Evolutionary conservation across 2,113 vertebrate genomes (phyloP).

Genomic region (Anseranas semipalmata): DNA sequence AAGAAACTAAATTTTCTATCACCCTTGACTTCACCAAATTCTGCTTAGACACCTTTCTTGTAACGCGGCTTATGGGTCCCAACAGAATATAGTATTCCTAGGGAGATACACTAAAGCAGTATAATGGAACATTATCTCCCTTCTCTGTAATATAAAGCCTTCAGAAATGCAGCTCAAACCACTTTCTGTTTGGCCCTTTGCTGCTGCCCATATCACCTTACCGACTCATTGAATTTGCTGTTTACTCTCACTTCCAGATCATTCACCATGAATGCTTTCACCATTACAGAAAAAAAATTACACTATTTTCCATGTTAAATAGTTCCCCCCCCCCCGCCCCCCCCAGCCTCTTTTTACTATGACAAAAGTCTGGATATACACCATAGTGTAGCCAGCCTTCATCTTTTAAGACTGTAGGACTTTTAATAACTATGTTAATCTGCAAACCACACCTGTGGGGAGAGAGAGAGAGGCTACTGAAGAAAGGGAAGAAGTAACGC

Average conservation of each 20-base stretch:
- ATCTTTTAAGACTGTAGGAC: background rate
- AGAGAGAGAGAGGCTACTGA: background rate
- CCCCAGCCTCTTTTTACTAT: background rate
- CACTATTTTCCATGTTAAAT: background rate
- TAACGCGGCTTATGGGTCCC: background rate
- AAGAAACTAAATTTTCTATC: background rate
- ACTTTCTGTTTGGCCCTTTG: background rate
- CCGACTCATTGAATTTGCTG: background rate
- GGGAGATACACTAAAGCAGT: background rate
- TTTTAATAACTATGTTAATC: background rate
- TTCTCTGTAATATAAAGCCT: background rate
- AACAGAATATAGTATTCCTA: background rate
- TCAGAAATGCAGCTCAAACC: background rate
- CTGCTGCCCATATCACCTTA: background rate
- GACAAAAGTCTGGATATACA: background rate
- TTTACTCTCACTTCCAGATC: background rate
- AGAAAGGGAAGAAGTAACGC: background rate
- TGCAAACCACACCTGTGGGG: background rate
- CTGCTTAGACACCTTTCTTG: background rate
- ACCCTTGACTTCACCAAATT: background rate
- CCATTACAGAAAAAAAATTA: background rate
- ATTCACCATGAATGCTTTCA: background rate
- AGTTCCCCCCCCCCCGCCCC: too few relatives aligned
- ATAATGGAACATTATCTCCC: background rate
- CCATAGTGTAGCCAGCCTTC: background rate